Evolutionary conservation across 2,888 invertebrate species (phyloP).

Genomic region (Hemistola chrysoprasaria): DNA sequence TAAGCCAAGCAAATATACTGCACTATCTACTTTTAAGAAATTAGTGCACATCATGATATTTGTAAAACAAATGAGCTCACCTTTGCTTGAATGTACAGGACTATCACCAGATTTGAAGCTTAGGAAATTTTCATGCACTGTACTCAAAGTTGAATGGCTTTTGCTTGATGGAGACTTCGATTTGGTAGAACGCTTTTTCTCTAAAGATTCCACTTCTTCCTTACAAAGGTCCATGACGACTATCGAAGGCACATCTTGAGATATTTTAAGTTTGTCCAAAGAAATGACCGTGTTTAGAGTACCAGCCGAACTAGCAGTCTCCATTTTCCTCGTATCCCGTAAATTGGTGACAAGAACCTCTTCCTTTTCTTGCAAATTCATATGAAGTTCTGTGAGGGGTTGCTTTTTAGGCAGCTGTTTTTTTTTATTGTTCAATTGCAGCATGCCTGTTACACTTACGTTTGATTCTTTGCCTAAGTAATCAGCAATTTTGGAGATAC

Average conservation of each 20-base stretch:
- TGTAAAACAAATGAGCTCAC: conserved; percentile 36
- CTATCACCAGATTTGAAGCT: conserved; percentile 64
- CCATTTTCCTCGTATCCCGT: conserved; percentile 52
- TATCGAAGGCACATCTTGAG: conserved; percentile 42
- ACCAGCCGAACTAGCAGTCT: conserved; percentile 56
- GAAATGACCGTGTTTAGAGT: conserved; percentile 61
- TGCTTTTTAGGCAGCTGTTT: conserved; percentile 46
- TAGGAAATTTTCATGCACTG: conserved; percentile 60
- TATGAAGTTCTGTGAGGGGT: conserved; percentile 55
- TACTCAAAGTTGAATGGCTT: conserved; percentile 64
- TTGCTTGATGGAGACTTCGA: conserved; percentile 66
- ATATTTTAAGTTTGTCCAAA: conserved; percentile 43
- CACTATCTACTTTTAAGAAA: too few relatives aligned
- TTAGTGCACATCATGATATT: too few relatives aligned
- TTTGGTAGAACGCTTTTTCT: conserved; percentile 39
- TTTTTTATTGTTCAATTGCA: conserved; percentile 51
- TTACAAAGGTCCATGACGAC: conserved; percentile 42
- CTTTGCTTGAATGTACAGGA: conserved; percentile 51
- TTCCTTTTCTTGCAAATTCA: conserved; percentile 51
- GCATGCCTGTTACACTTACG: conserved; percentile 60
- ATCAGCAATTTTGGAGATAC: conserved; percentile 69
- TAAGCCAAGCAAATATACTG: too few relatives aligned
- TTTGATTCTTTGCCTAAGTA: conserved; percentile 70
- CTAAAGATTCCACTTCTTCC: conserved; percentile 28
- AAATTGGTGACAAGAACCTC: conserved; percentile 44